These are phyloP conservation scores for Scolopax bukidnonensis DNA, from an alignment of 2,797 vertebrate species.

Conservation along the genomic window DNA sequence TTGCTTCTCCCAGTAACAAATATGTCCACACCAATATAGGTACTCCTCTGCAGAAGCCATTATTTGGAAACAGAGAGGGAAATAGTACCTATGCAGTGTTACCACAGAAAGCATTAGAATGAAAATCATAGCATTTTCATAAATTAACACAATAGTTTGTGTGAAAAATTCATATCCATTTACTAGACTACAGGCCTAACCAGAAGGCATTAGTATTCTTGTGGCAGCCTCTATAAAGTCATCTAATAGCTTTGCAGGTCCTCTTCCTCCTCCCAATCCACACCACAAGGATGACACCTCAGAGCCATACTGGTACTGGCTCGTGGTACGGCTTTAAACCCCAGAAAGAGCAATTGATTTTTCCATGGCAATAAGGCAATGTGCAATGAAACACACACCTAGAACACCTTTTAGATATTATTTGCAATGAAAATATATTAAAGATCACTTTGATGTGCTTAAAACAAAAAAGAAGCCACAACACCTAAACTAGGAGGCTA, in stretches of 20 bases:
- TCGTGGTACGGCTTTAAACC: background rate
- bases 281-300: background rate
- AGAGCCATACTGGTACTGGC: background rate
- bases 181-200: background rate
- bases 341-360: background rate
- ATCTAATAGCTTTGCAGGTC: background rate
- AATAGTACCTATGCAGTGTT: background rate
- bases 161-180: background rate
- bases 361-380: background rate
- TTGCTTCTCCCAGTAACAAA: background rate
- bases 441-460: background rate
- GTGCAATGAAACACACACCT: rapidly evolving
- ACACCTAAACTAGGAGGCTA: background rate
- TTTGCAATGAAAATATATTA: background rate
- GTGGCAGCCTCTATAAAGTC: background rate
- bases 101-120: background rate
- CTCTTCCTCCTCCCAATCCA: background rate
- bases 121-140: background rate
- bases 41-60: background rate
- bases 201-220: background rate
- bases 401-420: background rate
- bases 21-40: background rate
- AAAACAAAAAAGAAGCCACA: background rate
- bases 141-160: background rate
- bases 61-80: background rate